A percentile compares a stretch with the other conserved stretches of the same genome.
Conservation (phyloP, 2,113 vertebrate species). For the Psittacula cyanocephala region DNA sequence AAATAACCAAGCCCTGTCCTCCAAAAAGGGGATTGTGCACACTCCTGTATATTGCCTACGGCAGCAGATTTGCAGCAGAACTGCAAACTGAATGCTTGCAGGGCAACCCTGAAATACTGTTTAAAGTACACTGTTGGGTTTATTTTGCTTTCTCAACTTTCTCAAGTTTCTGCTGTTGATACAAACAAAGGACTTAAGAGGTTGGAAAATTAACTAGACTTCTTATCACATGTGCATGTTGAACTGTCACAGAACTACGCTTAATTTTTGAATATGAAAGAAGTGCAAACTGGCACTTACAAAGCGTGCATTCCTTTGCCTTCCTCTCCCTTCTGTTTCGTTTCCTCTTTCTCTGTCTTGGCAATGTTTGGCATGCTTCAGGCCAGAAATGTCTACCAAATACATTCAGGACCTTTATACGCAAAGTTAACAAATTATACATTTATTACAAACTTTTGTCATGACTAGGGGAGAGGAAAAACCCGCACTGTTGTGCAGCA, state of each 20-base stretch:
- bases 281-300: neutral
- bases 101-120: neutral
- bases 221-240: neutral
- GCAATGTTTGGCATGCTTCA: neutral
- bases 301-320: neutral
- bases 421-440: neutral
- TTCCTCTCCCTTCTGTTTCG: neutral
- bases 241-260: neutral
- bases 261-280: neutral
- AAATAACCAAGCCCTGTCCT: neutral
- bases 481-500: neutral
- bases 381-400: neutral
- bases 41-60: neutral
- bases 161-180: neutral
- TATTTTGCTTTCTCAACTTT: neutral
- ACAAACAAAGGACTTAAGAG: neutral
- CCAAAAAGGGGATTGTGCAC: neutral
- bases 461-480: neutral
- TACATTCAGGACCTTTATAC: neutral
- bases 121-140: neutral
- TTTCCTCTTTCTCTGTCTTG: neutral
- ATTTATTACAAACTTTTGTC: slow-evolving; percentile 2
- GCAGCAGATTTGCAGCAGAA: neutral
- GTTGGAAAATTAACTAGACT: neutral
- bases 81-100: neutral